Base-by-base conservation (phyloP, 2,113 vertebrate species). In the Reinhardtius hippoglossoides region DNA sequence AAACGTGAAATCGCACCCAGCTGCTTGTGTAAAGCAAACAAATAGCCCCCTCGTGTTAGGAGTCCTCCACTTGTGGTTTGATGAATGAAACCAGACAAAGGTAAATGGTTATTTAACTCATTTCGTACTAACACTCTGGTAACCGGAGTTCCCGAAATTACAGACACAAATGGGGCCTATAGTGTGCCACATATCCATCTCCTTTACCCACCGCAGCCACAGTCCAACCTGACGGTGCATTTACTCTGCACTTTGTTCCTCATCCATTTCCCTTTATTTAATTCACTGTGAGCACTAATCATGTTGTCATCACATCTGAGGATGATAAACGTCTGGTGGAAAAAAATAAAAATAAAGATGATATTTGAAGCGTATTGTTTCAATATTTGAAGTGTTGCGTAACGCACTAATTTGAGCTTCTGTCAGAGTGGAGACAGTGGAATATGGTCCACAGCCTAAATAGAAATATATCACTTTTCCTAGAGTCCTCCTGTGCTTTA, bases 1-100 rank as follows among this genome's bases (percentile, higher is more conserved):
- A 97, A 94, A 97, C 95, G 97, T 98, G 96, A 98, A 97, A 98
- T 97, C 96, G 96, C 96, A 92, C 95, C 95, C 96, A 96, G 96
- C 96, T 97, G 96, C 95, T 95, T 95, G 95, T 96, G 95, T 96
- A 96, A 92, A 96, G 96, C 96, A 97, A 97, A 97, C 97, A 97
- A 97, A 97, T 97, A 95, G 96, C 95, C 94, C 95, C 94, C 95
- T 42, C 93, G 89, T 96, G 96, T 96, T 96, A 95, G 95, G 93
- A 91, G 94, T 95, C 94, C 93, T 94, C 93, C 94, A 96, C 95
- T 97, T 96, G 96, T 92, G 95, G 93, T 95, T 95, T 97, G 96
- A 97, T 97, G 95, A 97, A 98, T 97, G 95, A 96, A 95, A 96
- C 92, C 93, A 93, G 95, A 96, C 96, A 96, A 96, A 96, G 94